Percentiles rank a stretch among this genome's conserved stretches.
phyloP scores from a whole-genome alignment of 2,113 vertebrate species.

The Thunnus thynnus region DNA sequence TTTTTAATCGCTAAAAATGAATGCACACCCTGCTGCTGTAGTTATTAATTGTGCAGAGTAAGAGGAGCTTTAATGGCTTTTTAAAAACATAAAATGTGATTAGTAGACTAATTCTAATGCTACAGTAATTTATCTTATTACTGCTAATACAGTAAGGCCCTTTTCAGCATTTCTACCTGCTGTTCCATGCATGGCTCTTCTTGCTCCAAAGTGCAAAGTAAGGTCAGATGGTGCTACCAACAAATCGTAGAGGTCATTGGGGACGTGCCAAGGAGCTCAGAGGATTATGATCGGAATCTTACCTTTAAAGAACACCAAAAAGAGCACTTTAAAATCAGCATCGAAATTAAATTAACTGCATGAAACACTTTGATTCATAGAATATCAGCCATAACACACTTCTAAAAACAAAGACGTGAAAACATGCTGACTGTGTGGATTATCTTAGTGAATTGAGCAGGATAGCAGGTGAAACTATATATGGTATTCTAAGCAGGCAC shows the following conservation, averaged over 20 bases:
- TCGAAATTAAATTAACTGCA: conserved; percentile 35
- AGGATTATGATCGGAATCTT: conserved; percentile 13
- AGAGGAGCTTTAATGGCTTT: background rate
- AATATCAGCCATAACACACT: conserved; percentile 23
- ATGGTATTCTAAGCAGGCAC: conserved; percentile 78
- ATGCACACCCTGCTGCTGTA: background rate
- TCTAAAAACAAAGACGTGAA: conserved; percentile 47
- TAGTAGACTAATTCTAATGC: background rate
- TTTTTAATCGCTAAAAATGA: background rate
- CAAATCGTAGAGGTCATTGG: conserved; percentile 18
- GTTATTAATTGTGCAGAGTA: background rate
- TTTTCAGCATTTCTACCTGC: background rate
- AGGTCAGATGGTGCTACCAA: background rate
- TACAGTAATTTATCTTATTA: background rate
- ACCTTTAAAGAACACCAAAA: conserved; percentile 9
- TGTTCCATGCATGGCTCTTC: background rate
- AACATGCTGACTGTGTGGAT: conserved; percentile 66
- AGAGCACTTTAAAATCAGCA: background rate
- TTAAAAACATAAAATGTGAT: background rate
- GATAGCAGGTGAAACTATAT: conserved; percentile 83
- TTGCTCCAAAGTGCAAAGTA: background rate
- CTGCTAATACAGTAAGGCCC: background rate
- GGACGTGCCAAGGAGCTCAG: conserved; percentile 31
- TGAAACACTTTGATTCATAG: conserved; percentile 7
- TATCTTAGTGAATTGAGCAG: conserved; percentile 67